phyloP scores from a whole-genome alignment of 1,140 invertebrate genomes.

The Drosophila littoralis region DNA sequence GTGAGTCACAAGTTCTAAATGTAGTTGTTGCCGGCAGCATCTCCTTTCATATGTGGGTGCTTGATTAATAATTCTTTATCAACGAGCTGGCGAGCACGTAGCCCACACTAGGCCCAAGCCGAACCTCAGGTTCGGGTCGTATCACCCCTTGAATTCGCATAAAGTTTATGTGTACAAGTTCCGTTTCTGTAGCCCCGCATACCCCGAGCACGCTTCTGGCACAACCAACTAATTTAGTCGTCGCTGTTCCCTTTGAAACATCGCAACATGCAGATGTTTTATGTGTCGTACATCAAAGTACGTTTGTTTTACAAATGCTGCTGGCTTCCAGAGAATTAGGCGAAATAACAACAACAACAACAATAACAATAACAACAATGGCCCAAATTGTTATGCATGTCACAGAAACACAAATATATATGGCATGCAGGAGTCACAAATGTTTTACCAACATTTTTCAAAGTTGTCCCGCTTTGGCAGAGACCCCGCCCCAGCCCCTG shows the following conservation, averaged over 20 bases:
- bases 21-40: background rate
- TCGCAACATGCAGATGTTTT: slow-evolving; percentile 55
- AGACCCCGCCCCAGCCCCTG: background rate
- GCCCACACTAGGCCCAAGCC: background rate
- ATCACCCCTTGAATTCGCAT: slow-evolving; percentile 53
- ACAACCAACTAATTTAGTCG: slow-evolving; percentile 18
- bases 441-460: slow-evolving; percentile 15
- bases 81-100: slow-evolving; percentile 19
- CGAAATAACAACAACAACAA: slow-evolving; percentile 3
- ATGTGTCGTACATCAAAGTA: slow-evolving; percentile 76
- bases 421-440: slow-evolving; percentile 31
- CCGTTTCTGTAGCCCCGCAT: slow-evolving; percentile 9
- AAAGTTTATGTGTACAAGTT: slow-evolving; percentile 39
- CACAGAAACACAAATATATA: slow-evolving; percentile 22
- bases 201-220: background rate
- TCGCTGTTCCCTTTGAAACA: slow-evolving; percentile 1
- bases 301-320: slow-evolving; percentile 66
- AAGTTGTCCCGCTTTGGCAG: slow-evolving; percentile 1
- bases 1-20: slow-evolving; percentile 31
- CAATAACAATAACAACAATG: slow-evolving; percentile 12
- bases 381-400: slow-evolving; percentile 59
- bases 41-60: background rate
- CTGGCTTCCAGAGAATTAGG: slow-evolving; percentile 58
- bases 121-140: background rate
- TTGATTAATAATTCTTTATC: slow-evolving; percentile 17